Evolutionary conservation across 2,797 vertebrate species (phyloP).

Genomic region (Pipistrellus pygmaeus): DNA sequence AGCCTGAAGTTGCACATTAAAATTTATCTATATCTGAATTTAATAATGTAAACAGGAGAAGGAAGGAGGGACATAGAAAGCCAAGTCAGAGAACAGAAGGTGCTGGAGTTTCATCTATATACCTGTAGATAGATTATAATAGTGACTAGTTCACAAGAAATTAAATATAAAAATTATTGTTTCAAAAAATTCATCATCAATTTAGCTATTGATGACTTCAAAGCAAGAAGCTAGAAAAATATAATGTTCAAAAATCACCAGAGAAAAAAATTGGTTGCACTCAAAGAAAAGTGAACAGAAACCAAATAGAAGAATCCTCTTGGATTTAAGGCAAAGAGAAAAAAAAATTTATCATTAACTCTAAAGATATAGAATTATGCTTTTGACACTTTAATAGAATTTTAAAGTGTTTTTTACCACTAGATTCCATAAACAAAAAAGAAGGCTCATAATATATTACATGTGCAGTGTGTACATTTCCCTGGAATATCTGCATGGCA

Average conservation of each 20-base stretch:
- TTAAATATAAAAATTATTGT: neutral
- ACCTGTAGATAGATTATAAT: neutral
- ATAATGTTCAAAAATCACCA: neutral
- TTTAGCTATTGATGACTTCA: neutral
- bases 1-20: neutral
- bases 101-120: neutral
- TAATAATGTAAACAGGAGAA: neutral
- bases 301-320: constrained; percentile 7
- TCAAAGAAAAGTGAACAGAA: constrained; percentile 4
- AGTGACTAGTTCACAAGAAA: neutral
- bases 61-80: neutral
- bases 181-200: neutral
- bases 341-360: neutral
- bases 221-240: neutral
- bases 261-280: neutral
- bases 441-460: neutral
- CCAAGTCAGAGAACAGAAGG: neutral
- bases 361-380: constrained; percentile 15
- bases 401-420: neutral
- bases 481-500: neutral
- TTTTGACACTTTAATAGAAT: constrained; percentile 30
- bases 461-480: neutral
- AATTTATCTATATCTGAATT: neutral
- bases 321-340: neutral
- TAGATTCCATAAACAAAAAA: constrained; percentile 1